These are phyloP conservation scores for Varanus komodoensis DNA, from an alignment of 2,113 vertebrate species.

Conservation along the genomic window DNA sequence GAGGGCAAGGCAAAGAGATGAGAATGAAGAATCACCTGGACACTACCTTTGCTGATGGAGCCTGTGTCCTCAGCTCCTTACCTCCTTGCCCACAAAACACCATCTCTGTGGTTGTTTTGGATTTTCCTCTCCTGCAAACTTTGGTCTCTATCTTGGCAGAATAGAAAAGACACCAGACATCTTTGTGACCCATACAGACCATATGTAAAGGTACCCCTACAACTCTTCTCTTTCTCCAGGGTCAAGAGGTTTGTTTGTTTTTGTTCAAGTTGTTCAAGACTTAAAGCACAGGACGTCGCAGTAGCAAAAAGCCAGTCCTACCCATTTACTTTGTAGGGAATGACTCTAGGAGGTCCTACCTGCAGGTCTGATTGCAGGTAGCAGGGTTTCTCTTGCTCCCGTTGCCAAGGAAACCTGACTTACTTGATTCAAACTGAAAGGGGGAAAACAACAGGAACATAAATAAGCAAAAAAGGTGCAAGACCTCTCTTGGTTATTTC, in stretches of 20 bases:
- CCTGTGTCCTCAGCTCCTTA: no score
- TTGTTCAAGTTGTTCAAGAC: background rate
- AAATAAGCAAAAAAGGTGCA: constrained; percentile 3
- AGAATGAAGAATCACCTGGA: no score
- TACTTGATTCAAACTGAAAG: constrained; percentile 6
- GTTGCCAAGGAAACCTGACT: constrained; percentile 27
- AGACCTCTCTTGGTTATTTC: background rate
- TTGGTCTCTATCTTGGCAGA: background rate
- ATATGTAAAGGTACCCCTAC: background rate
- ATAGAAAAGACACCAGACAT: background rate
- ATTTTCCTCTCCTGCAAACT: background rate
- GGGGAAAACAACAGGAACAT: background rate
- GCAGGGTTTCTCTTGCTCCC: background rate
- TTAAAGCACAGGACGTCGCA: background rate
- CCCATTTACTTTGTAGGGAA: background rate
- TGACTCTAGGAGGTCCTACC: background rate
- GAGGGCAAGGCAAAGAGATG: no score
- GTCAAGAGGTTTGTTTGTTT: background rate
- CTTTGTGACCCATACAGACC: background rate
- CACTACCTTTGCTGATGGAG: no score
- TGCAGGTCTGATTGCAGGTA: constrained; percentile 1
- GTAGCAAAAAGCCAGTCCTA: background rate
- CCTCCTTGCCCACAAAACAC: no score
- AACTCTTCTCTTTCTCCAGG: background rate
- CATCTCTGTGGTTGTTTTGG: background rate